These are phyloP conservation scores for Struthidea cinerea DNA, from an alignment of 2,113 vertebrate species.

Conservation along the genomic window DNA sequence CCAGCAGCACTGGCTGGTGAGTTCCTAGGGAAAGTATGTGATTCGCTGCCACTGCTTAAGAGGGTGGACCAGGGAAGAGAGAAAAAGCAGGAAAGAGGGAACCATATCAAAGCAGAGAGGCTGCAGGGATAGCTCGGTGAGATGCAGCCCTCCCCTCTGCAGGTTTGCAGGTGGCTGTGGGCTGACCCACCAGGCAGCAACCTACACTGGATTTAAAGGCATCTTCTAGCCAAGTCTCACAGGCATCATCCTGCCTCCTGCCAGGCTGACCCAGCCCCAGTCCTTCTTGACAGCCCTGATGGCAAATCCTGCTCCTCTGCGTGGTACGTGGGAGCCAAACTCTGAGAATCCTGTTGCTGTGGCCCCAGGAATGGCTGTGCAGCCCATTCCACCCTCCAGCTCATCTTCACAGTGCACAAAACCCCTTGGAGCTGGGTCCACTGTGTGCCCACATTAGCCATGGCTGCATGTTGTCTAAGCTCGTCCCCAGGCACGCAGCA, in stretches of 20 bases:
- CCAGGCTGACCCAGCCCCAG: not conserved
- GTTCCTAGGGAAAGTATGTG: not conserved
- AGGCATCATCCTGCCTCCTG: not conserved
- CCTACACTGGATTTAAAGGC: not conserved
- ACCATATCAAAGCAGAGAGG: not conserved
- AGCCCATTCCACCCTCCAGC: not conserved
- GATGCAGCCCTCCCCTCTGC: not conserved
- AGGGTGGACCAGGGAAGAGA: rapidly evolving
- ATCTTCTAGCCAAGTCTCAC: not conserved
- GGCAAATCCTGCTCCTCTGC: not conserved
- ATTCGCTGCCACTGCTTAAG: not conserved
- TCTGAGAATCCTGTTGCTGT: not conserved
- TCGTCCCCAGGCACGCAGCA: not conserved
- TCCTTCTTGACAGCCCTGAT: not conserved
- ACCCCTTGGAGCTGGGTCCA: not conserved
- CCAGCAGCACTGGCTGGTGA: not conserved
- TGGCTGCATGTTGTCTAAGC: not conserved
- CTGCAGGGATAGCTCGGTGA: not conserved
- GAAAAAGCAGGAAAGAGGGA: not conserved
- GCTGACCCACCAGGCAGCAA: not conserved
- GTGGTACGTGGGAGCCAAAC: not conserved
- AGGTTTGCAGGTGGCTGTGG: not conserved
- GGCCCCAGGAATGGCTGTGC: not conserved
- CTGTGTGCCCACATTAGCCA: not conserved
- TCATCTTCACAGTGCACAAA: not conserved